Conservation (phyloP, 1,140 invertebrate genomes). For the Psilanteris sp. region DNA sequence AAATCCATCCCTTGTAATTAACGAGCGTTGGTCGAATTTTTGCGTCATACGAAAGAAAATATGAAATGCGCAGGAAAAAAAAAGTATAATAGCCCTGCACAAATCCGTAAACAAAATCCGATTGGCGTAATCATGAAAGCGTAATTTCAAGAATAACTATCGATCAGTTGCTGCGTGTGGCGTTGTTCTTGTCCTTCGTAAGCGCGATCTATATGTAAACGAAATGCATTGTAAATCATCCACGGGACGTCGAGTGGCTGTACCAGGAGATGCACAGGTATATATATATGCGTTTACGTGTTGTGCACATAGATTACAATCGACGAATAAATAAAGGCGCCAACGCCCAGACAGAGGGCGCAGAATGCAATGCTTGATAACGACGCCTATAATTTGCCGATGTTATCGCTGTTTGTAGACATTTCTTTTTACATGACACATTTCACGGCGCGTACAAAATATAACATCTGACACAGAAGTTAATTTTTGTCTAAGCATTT, state of each 20-base stretch:
- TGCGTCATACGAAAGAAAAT: not conserved
- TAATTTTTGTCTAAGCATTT: conserved; percentile 18
- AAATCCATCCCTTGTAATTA: too few relatives aligned
- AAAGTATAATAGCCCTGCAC: conserved; percentile 4
- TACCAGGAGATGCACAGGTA: conserved; percentile 28
- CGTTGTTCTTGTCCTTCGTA: conserved; percentile 7
- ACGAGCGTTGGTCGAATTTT: too few relatives aligned
- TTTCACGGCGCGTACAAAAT: not conserved
- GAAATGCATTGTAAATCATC: conserved; percentile 56
- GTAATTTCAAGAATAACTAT: conserved; percentile 46
- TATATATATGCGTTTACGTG: conserved; percentile 41
- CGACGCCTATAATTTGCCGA: conserved; percentile 54
- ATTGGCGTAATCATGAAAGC: conserved; percentile 28
- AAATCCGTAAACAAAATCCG: conserved; percentile 31
- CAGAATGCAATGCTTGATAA: conserved; percentile 41
- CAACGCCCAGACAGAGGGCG: conserved; percentile 48
- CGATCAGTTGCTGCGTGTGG: conserved; percentile 21
- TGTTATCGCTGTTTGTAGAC: conserved; percentile 40
- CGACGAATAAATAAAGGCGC: conserved; percentile 55
- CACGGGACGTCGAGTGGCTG: conserved; percentile 16
- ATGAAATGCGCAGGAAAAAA: conserved; percentile 6
- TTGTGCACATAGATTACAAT: conserved; percentile 48
- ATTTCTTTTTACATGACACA: conserved; percentile 39
- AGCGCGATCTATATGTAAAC: conserved; percentile 48
- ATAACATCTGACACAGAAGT: not conserved